These are phyloP conservation scores for Microcaecilia unicolor DNA, from an alignment of 2,797 vertebrate genomes.

Conservation along the genomic window DNA sequence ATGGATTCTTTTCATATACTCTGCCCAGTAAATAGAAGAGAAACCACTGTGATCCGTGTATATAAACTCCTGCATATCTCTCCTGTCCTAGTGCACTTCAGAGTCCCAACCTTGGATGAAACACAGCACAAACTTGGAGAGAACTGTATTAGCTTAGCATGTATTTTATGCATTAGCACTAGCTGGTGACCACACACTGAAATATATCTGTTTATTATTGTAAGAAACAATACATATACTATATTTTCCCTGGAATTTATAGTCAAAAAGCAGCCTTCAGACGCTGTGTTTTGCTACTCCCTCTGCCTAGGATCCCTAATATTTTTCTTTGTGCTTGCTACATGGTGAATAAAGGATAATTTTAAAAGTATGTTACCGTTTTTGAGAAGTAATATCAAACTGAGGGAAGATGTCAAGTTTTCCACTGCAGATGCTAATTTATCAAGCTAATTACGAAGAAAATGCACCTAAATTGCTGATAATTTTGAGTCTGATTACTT, in stretches of 20 bases:
- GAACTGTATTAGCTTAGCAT: slow-evolving; percentile 29
- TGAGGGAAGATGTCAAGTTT: slow-evolving; percentile 56
- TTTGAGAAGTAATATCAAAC: slow-evolving; percentile 49
- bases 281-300: too few species aligned
- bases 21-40: slow-evolving; percentile 7
- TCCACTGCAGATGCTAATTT: slow-evolving; percentile 62
- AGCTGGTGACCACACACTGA: too few species aligned
- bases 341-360: slow-evolving; percentile 42
- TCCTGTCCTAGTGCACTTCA: slow-evolving; percentile 11
- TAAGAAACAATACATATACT: too few species aligned
- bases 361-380: slow-evolving; percentile 43
- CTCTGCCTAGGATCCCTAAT: too few species aligned
- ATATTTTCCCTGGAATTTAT: too few species aligned
- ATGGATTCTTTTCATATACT: slow-evolving; percentile 21
- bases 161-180: slow-evolving; percentile 25
- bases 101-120: slow-evolving; percentile 23
- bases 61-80: slow-evolving; percentile 19
- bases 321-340: slow-evolving; percentile 47
- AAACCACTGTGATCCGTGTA: slow-evolving; percentile 17
- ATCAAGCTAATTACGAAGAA: slow-evolving; percentile 66
- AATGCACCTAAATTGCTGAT: slow-evolving; percentile 61
- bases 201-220: too few species aligned
- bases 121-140: slow-evolving; percentile 18
- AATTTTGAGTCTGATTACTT: slow-evolving; percentile 60
- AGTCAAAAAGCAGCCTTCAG: too few species aligned